Percentiles rank a stretch among this genome's conserved stretches.
Conservation (phyloP, 2,797 vertebrate genomes). For the Malacoctenus gilli region DNA sequence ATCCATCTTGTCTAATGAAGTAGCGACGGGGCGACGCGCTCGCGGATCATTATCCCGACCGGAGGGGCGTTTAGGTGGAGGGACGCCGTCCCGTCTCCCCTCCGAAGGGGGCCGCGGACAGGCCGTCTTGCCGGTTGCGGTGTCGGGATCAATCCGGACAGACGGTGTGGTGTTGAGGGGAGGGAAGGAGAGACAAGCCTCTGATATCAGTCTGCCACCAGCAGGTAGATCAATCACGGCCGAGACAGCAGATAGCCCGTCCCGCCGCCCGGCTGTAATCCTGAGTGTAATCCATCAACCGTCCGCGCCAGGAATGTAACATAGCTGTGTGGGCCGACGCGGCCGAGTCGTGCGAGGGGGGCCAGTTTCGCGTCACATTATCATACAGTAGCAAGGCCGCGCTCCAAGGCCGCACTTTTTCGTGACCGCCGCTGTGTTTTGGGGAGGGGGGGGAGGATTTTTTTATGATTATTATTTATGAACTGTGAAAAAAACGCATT, state of each 20-base stretch:
- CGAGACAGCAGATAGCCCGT: conserved; percentile 56
- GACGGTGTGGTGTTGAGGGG: conserved; percentile 49
- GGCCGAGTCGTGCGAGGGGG: conserved; percentile 45
- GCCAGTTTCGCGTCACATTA: conserved; percentile 42
- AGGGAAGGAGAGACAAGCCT: conserved; percentile 47
- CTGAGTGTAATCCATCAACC: conserved; percentile 75
- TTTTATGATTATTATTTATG: too few relatives aligned
- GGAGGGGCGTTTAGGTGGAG: conserved; percentile 26
- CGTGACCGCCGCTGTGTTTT: not conserved
- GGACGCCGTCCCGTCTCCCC: conserved; percentile 14
- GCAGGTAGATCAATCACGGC: conserved; percentile 71
- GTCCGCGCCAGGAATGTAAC: conserved; percentile 49
- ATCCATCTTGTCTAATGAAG: conserved; percentile 24
- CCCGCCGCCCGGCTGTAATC: conserved; percentile 65
- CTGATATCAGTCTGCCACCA: conserved; percentile 63
- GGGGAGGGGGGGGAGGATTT: too few relatives aligned
- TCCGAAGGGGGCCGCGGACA: conserved; percentile 3
- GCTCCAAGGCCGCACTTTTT: conserved; percentile 1
- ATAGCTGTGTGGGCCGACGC: conserved; percentile 44
- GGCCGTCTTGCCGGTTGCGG: conserved; percentile 18
- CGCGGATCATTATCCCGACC: conserved; percentile 19
- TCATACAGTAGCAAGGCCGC: not conserved
- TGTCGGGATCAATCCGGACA: conserved; percentile 67
- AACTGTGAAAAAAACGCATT: conserved; percentile 4
- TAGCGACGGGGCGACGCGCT: conserved; percentile 9